These are phyloP conservation scores for Paguma larvata DNA, from an alignment of 2,797 vertebrate genomes.

Conservation along the genomic window DNA sequence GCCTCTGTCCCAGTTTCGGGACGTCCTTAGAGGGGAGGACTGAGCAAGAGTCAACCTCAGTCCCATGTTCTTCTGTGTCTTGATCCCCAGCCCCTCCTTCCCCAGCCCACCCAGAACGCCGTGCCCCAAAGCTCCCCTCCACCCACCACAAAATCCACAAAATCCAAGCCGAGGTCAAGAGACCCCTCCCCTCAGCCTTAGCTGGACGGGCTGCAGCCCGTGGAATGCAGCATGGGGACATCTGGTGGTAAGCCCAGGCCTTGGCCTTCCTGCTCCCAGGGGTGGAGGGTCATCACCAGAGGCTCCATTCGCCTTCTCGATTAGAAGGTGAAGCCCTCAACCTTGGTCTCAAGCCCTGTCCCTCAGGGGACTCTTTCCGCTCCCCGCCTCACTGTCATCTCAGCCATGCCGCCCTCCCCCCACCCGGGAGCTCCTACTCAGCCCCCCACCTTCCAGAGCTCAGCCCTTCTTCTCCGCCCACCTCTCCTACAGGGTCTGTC, in stretches of 20 bases:
- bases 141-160: background rate
- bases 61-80: background rate
- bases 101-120: background rate
- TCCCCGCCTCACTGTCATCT: background rate
- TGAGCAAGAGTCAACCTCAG: background rate
- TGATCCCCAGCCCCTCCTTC: background rate
- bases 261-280: background rate
- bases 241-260: background rate
- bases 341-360: background rate
- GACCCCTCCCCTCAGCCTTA: background rate
- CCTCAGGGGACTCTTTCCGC: background rate
- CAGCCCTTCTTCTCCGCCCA: background rate
- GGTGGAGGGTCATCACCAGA: background rate
- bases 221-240: background rate
- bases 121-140: background rate
- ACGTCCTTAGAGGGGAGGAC: background rate
- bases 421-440: background rate
- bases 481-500: background rate
- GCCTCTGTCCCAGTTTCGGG: background rate
- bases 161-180: background rate
- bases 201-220: background rate
- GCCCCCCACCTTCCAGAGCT: background rate
- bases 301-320: background rate
- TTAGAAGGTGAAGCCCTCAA: background rate
- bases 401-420: background rate